Evolutionary conservation across 1,140 invertebrate species (phyloP).

Genomic region (Maconellicoccus hirsutus): DNA sequence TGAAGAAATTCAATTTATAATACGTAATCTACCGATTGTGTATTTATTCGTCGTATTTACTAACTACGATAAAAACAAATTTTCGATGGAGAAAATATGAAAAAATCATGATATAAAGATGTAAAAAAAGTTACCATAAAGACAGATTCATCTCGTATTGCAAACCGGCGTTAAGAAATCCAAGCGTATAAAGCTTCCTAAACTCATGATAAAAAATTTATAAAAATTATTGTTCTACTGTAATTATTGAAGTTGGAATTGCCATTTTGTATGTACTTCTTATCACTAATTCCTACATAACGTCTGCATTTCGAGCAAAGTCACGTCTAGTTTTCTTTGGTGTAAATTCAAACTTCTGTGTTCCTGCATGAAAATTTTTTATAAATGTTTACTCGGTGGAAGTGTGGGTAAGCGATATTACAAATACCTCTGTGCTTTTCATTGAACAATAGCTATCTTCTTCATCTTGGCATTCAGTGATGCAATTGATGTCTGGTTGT

Average conservation of each 20-base stretch:
- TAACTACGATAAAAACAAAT: no score
- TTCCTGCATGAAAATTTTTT: constrained; percentile 24
- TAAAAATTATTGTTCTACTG: neutral
- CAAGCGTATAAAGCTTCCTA: neutral
- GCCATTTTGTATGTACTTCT: neutral
- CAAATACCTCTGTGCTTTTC: neutral
- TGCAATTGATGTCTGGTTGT: constrained; percentile 26
- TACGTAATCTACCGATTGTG: no score
- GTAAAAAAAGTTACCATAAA: no score
- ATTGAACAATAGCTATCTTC: neutral
- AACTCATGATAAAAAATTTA: neutral
- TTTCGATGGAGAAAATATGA: no score
- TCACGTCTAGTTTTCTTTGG: constrained; percentile 12
- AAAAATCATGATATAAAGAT: no score
- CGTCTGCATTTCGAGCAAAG: neutral
- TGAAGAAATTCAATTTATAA: no score
- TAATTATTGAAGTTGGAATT: neutral
- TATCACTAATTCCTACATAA: neutral
- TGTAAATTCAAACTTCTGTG: constrained; percentile 26
- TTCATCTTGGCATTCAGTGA: constrained; percentile 26
- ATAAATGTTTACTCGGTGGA: neutral
- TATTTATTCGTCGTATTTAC: no score
- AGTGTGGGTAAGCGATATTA: neutral
- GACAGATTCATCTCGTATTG: no score
- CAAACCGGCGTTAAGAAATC: no score